phyloP scores from a whole-genome alignment of 2,113 vertebrate genomes.

The Callospermophilus lateralis region DNA sequence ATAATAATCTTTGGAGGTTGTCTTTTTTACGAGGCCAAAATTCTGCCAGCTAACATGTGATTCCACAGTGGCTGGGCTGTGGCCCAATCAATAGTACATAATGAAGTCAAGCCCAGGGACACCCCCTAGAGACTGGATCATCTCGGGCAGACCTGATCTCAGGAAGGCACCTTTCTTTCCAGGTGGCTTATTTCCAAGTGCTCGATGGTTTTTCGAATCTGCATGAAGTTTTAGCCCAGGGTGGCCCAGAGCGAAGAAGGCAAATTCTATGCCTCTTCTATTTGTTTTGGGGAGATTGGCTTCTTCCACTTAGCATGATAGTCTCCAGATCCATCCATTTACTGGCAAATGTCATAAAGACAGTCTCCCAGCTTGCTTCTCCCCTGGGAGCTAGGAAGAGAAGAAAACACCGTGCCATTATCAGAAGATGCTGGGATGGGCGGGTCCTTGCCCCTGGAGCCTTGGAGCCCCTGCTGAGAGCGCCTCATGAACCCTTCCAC shows the following conservation, averaged over 20 bases:
- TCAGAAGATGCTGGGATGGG: neutral
- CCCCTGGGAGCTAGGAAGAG: neutral
- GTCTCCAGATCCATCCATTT: too few species aligned
- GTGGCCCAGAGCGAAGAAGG: slow-evolving; percentile 12
- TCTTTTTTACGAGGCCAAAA: neutral
- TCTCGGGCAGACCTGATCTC: too few species aligned
- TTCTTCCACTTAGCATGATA: too few species aligned
- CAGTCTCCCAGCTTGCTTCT: neutral
- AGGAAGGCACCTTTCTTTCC: neutral
- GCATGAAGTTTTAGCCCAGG: slow-evolving; percentile 38
- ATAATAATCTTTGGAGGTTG: neutral
- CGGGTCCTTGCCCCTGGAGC: neutral
- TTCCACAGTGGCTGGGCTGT: neutral
- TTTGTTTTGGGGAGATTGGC: too few species aligned
- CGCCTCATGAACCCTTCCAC: neutral
- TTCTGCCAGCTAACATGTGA: neutral
- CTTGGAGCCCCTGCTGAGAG: neutral
- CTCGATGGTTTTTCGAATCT: neutral
- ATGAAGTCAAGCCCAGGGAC: neutral
- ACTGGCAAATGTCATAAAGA: too few species aligned
- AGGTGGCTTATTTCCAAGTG: neutral
- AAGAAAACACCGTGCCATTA: neutral
- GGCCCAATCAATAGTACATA: neutral
- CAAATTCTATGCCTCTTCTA: neutral
- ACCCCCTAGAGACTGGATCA: neutral